A percentile compares a stretch with the other conserved stretches of the same genome.
Evolutionary conservation across 2,113 vertebrate genomes (phyloP).

Genomic region (Tupaia tana): DNA sequence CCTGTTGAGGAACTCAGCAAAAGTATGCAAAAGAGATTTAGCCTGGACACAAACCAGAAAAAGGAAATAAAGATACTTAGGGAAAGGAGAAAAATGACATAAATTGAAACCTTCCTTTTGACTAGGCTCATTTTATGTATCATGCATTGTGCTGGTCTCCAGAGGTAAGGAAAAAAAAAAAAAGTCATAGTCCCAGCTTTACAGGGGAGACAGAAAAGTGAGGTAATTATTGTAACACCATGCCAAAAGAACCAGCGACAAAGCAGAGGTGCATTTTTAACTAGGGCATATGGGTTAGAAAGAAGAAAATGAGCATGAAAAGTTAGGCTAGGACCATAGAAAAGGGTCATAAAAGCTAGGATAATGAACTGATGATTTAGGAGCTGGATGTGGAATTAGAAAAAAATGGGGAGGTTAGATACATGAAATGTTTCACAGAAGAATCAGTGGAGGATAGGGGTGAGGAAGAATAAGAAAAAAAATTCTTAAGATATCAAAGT

Average conservation of each 20-base stretch:
- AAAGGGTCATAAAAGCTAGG: not conserved
- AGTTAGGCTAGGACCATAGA: not conserved
- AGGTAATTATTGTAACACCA: not conserved
- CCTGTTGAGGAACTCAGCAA: not conserved
- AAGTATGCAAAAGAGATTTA: not conserved
- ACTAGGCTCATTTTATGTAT: not conserved
- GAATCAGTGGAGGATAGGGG: not conserved
- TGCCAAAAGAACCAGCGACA: not conserved
- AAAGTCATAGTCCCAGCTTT: not conserved
- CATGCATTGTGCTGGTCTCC: not conserved
- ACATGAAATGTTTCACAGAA: not conserved
- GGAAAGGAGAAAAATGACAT: not conserved
- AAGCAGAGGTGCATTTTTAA: not conserved
- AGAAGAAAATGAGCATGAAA: not conserved
- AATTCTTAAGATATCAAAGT: not conserved
- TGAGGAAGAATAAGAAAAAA: not conserved
- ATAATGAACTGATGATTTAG: not conserved
- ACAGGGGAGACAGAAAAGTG: not conserved
- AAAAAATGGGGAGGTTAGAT: accelerated
- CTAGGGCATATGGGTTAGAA: not conserved
- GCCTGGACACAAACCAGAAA: not conserved
- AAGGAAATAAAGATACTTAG: not conserved
- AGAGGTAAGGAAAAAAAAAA: not conserved
- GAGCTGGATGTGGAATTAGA: not conserved
- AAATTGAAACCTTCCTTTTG: not conserved